phyloP scores from a whole-genome alignment of 2,113 vertebrate species.

The Pycnonotus jocosus region DNA sequence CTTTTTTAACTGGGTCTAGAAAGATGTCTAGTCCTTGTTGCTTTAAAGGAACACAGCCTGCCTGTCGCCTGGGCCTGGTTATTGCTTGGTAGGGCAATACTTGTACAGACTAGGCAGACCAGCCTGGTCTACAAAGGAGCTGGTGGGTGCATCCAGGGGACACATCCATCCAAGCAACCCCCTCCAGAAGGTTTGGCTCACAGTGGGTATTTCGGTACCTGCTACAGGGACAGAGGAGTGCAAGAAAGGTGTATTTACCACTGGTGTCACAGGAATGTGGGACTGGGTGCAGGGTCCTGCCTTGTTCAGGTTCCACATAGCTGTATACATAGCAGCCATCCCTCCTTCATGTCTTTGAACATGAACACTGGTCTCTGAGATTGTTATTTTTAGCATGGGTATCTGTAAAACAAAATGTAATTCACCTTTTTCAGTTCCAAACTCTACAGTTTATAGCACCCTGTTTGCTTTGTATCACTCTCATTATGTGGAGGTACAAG shows the following conservation, averaged over 20 bases:
- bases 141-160: neutral
- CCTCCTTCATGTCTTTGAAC: neutral
- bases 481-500: neutral
- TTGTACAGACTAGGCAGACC: neutral
- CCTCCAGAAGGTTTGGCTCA: neutral
- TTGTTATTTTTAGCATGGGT: neutral
- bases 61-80: rapidly evolving
- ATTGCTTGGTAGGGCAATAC: neutral
- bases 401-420: neutral
- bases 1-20: neutral
- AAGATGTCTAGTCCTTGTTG: neutral
- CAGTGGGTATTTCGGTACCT: neutral
- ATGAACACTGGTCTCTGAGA: neutral
- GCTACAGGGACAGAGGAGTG: neutral
- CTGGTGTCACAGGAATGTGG: neutral
- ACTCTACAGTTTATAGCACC: neutral
- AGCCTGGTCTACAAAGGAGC: neutral
- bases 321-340: neutral
- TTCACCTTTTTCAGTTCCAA: neutral
- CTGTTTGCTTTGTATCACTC: neutral
- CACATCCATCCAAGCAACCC: neutral
- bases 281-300: neutral
- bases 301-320: neutral
- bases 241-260: neutral
- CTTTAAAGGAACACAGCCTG: neutral